Base-by-base conservation (phyloP, 2,888 invertebrate species). In the Ganaspis brasiliensis region DNA sequence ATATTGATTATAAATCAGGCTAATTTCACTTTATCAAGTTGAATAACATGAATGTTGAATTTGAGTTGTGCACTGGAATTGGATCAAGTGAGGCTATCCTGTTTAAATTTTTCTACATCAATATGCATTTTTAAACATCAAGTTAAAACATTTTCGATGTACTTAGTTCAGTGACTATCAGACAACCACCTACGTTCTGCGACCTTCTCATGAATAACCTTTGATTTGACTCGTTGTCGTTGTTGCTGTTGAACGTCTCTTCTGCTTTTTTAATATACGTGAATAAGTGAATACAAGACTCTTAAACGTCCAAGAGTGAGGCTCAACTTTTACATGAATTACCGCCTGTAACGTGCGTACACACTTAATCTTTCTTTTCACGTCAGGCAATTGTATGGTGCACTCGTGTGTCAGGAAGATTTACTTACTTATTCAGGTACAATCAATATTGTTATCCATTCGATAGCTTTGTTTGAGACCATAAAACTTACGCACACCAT, bases 361-460 rank as follows among this genome's bases (percentile, higher is more conserved):
- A 67, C 67, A 67, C 67, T 67, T 24, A 67, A 45, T 67, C 67
- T 67, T 67, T 67, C 67, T 45, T 67, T 67, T 67, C 67, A 67
- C 24, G 67, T 67, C 63, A 63, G 40, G 21, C 63, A 63, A 63
- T 63, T 63, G 40, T 63, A 63, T 8, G 63, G 63, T 40, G 63
- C 63, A 63, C 40, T 63, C 40, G 21, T 40, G 40, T 40, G 40
- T 63, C 67, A 67, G 67, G 67, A 67, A 67, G 67, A 67, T 67
- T 67, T 67, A 67, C 67, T 67, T n/a, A 67, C 67, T 67, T 45
- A 67, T 45, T 67, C 67, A 67, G 67, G 40, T 67, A 67, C 67
- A 67, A 45, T 67, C 67, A 45, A 67, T 67, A 67, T 67, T 67
- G 67, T 67, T 67, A 67, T 67, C 67, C 67, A n/a, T 24, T 67